Evolutionary conservation across 35 echinoderm and acorn worm species (phyloP).

Genomic region (Apostichopus japonicus): DNA sequence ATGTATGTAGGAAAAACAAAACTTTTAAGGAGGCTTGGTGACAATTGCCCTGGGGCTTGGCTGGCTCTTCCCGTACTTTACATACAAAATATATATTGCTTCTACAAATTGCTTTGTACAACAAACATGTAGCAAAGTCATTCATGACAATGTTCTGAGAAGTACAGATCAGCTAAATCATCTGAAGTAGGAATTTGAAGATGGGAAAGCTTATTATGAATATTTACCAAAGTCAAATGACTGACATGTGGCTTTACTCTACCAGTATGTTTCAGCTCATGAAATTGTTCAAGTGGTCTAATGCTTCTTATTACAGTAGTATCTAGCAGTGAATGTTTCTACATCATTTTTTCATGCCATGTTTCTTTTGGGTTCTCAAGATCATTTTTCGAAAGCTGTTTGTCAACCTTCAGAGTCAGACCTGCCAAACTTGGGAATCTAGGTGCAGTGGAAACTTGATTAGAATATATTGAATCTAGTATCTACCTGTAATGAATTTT

Average conservation of each 20-base stretch:
- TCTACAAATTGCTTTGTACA: background rate
- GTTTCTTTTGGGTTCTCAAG: no score
- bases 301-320: no score
- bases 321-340: no score
- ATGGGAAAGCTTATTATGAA: conserved; percentile 15
- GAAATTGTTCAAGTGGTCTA: no score
- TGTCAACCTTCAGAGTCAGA: background rate
- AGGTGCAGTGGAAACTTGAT: background rate
- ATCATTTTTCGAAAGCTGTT: background rate
- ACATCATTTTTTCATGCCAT: no score
- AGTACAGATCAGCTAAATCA: background rate
- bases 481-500: background rate
- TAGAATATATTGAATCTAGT: background rate
- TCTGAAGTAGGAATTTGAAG: background rate
- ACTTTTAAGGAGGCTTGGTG: no score
- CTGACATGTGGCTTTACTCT: background rate
- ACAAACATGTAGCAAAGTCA: conserved; percentile 2
- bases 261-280: background rate
- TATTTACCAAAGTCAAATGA: conserved; percentile 27
- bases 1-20: no score
- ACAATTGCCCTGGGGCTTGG: no score
- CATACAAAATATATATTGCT: no score
- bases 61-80: no score
- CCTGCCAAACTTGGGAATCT: background rate
- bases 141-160: conserved; percentile 14